Conservation (phyloP, 2,113 vertebrate species). For the human (Homo sapiens) region GRCh38 chr12:97517501-97518000, state of each 20-base stretch:
- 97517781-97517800: neutral
- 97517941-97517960: neutral
- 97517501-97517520: neutral
- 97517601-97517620: neutral
- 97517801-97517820: neutral
- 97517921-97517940: neutral
- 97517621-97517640: constrained; percentile 5
- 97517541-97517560: neutral
- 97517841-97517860: neutral
- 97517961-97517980: neutral
- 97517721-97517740: neutral
- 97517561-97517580: neutral
- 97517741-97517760: neutral
- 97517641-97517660: neutral
- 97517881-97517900: neutral
- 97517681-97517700: neutral
- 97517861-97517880: neutral
- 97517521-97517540: neutral
- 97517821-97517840: neutral
- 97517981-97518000: neutral
- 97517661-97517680: neutral
- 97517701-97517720: neutral
- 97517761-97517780: neutral
- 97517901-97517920: neutral
- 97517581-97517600: neutral